Evolutionary conservation across 2,113 vertebrate genomes (phyloP), one percentile per base, ranked within the genome.

Genomic region (Mohoua ochrocephala): DNA sequence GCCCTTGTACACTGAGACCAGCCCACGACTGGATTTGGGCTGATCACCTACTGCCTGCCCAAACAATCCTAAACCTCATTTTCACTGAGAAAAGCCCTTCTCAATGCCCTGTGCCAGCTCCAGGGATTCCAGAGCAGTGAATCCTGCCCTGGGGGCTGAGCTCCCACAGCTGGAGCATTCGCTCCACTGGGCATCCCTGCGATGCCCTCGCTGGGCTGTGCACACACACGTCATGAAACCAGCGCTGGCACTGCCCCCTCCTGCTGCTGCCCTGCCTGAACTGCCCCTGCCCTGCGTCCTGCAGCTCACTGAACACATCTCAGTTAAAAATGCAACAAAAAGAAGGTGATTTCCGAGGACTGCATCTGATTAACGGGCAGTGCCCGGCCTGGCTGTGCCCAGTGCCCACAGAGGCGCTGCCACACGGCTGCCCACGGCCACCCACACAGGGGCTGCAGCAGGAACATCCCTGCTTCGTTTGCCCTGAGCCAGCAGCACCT

Each of bases 131-230:
- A 44, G 73, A 57, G 65, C 77, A 67, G 47, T 21, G 60, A 68
- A 10, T 89, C 42, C 49, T 68, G 13, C 84, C 63, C 30, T 7
- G 30, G 59, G 65, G 30, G 49, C 82, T n/a, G 33, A 65, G 71
- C 61, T 85, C 67, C 69, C 5, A 1, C 71, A 67, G 68, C 44
- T 1, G 1, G 44, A 39, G 60, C 53, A 5, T 2, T 24, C 2
- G 2, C 60, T 74, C 49, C 47, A 2, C 54, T 23, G 64, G 52
- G 35, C 56, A 16, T 13, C 54, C 24, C 86, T 26, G 47, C 0
- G 2, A 0, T 1, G n/a, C 24, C 31, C n/a, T 10, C 69, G 8
- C 10, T 2, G 13, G 21, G 74, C 87, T 5, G 30, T 3, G 50
- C 79, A 30, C 52, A 33, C 4, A 10, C 52, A 26, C 14, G 0